These are phyloP conservation scores for Bos indicus DNA, from an alignment of 2,113 vertebrate genomes.

Conservation along the genomic window DNA sequence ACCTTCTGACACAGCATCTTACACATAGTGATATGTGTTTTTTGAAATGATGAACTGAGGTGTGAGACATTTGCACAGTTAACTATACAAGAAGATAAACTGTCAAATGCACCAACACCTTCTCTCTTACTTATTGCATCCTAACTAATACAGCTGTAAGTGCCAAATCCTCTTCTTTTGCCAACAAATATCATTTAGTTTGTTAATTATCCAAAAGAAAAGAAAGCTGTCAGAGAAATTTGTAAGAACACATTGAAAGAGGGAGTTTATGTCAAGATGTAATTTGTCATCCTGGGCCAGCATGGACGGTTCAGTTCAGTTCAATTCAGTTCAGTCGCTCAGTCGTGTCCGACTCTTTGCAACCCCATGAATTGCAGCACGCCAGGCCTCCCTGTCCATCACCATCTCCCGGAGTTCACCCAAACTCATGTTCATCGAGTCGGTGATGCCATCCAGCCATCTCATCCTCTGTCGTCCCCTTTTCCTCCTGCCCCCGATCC, in stretches of 20 bases:
- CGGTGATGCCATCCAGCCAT: too few relatives aligned
- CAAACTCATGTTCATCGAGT: too few relatives aligned
- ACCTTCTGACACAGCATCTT: not conserved
- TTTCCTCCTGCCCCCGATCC: too few relatives aligned
- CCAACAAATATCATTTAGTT: conserved; percentile 8
- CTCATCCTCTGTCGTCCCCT: too few relatives aligned
- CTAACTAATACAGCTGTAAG: not conserved
- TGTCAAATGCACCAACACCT: not conserved
- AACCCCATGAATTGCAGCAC: too few relatives aligned
- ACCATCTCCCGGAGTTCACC: too few relatives aligned
- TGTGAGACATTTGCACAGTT: not conserved
- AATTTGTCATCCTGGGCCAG: not conserved
- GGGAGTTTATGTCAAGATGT: not conserved
- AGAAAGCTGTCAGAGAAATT: not conserved
- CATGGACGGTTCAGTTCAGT: not conserved
- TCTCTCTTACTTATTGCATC: not conserved
- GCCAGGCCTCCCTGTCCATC: too few relatives aligned
- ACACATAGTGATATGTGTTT: not conserved
- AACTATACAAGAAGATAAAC: not conserved
- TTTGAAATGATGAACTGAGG: not conserved
- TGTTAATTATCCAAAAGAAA: not conserved
- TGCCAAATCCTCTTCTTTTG: conserved; percentile 12
- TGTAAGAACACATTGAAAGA: not conserved
- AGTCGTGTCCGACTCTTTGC: too few relatives aligned
- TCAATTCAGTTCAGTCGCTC: too few relatives aligned